Conservation (phyloP, 2,888 invertebrate species). For the Andrena bucephala region DNA sequence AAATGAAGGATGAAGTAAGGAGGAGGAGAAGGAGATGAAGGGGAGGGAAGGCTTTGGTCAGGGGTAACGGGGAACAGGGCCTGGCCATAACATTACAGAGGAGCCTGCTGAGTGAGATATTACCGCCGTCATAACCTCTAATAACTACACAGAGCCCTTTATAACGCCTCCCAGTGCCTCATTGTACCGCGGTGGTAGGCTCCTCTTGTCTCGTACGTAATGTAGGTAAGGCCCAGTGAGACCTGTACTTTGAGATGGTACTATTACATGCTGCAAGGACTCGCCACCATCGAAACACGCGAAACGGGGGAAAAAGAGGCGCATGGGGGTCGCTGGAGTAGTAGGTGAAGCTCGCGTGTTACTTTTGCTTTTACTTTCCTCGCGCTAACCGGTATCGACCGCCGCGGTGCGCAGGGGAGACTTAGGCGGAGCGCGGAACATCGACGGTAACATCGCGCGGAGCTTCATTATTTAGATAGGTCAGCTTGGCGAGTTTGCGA, state of each 20-base stretch:
- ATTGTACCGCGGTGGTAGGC: slow-evolving; percentile 71
- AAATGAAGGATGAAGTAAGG: slow-evolving; percentile 29
- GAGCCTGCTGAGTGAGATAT: slow-evolving; percentile 84
- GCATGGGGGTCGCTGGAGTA: slow-evolving; percentile 4
- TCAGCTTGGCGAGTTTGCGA: no score
- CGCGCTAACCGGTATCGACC: not conserved
- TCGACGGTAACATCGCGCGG: no score
- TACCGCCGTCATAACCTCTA: slow-evolving; percentile 83
- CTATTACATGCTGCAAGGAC: slow-evolving; percentile 52
- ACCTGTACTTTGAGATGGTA: slow-evolving; percentile 66
- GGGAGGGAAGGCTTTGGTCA: slow-evolving; percentile 37
- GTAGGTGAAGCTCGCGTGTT: not conserved
- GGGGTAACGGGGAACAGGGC: slow-evolving; percentile 60
- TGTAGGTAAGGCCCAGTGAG: slow-evolving; percentile 67
- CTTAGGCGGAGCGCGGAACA: no score
- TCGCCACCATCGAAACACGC: slow-evolving; percentile 44
- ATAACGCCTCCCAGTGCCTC: slow-evolving; percentile 81
- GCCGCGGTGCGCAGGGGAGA: not conserved
- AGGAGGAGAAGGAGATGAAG: slow-evolving; percentile 22
- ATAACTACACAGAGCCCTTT: slow-evolving; percentile 83
- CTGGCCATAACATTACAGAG: slow-evolving; percentile 82
- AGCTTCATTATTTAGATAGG: no score
- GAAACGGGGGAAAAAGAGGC: slow-evolving; percentile 27
- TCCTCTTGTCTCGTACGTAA: slow-evolving; percentile 74
- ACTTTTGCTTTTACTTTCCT: slow-evolving; percentile 18